These are phyloP conservation scores for Cyrtonyx montezumae DNA, from an alignment of 2,113 vertebrate species.

Conservation along the genomic window DNA sequence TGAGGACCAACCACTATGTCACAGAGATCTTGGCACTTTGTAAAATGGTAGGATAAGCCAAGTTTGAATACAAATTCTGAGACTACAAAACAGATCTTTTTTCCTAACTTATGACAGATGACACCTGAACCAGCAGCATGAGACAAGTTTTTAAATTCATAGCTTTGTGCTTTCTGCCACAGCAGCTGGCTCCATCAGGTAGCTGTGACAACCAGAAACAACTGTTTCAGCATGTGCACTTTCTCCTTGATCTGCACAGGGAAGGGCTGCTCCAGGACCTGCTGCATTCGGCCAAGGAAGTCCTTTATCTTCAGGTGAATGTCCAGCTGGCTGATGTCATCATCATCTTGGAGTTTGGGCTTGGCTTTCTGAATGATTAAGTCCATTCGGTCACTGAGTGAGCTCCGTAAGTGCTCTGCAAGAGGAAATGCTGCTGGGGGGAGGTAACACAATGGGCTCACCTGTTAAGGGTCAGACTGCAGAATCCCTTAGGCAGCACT, in stretches of 20 bases:
- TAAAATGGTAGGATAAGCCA: slow-evolving; percentile 11
- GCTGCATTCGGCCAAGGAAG: slow-evolving; percentile 76
- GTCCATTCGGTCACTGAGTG: slow-evolving; percentile 74
- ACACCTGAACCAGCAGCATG: background rate
- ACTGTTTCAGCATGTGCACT: slow-evolving; percentile 75
- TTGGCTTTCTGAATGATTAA: slow-evolving; percentile 70
- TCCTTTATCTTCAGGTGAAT: slow-evolving; percentile 76
- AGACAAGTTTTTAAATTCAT: background rate
- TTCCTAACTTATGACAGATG: background rate
- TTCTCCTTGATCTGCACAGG: slow-evolving; percentile 82
- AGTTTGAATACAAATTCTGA: background rate
- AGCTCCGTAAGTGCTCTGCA: slow-evolving; percentile 76
- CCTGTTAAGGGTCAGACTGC: background rate
- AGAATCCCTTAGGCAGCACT: background rate
- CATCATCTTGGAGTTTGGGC: slow-evolving; percentile 74
- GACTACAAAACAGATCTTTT: background rate
- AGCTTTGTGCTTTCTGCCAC: background rate
- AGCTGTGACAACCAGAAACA: slow-evolving; percentile 60
- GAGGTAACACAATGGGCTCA: background rate
- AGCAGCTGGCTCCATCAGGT: background rate
- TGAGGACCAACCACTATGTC: background rate
- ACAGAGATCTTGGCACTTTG: background rate
- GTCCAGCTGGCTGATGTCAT: slow-evolving; percentile 75
- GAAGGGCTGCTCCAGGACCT: slow-evolving; percentile 78
- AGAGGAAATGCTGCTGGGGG: background rate